Percentiles rank a stretch among this genome's conserved stretches.
phyloP scores from a whole-genome alignment of 2,888 invertebrate species.

The Podabrus alpinus region DNA sequence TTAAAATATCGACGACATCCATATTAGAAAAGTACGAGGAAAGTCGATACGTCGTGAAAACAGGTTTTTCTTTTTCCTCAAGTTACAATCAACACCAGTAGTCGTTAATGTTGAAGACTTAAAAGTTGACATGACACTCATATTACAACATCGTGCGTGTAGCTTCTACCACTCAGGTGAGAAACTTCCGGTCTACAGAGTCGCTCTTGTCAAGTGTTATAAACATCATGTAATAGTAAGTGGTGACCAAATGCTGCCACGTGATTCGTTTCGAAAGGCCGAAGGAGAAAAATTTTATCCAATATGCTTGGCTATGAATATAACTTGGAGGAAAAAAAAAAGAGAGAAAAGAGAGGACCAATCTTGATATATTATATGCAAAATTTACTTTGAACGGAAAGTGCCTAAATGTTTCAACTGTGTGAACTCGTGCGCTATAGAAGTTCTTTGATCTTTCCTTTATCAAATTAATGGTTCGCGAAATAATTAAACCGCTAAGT shows the following conservation, averaged over 20 bases:
- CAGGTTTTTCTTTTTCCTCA: constrained; percentile 3
- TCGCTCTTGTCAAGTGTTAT: not conserved
- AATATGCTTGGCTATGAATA: too few species aligned
- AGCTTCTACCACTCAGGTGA: constrained; percentile 18
- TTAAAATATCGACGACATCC: not conserved
- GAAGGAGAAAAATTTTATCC: not conserved
- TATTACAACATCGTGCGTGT: constrained; percentile 22
- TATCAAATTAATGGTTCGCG: constrained; percentile 31
- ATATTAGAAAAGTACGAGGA: not conserved
- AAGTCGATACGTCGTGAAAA: constrained; percentile 4
- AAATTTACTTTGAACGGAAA: constrained; percentile 12
- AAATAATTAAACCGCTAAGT: constrained; percentile 30
- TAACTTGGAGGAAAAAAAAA: too few species aligned
- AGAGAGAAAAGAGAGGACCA: too few species aligned
- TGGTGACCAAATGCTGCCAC: not conserved
- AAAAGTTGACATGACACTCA: constrained; percentile 20
- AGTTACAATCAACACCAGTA: constrained; percentile 24
- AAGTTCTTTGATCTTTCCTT: constrained; percentile 25
- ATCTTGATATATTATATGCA: not conserved
- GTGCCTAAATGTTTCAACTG: constrained; percentile 8
- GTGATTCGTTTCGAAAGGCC: not conserved
- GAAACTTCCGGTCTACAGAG: constrained; percentile 15
- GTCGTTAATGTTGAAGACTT: constrained; percentile 22
- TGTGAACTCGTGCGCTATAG: constrained; percentile 13
- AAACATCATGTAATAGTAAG: not conserved